A percentile compares a stretch with the other conserved stretches of the same genome.
Conservation (phyloP, 1,140 invertebrate species). For the Anoplophora glabripennis region DNA sequence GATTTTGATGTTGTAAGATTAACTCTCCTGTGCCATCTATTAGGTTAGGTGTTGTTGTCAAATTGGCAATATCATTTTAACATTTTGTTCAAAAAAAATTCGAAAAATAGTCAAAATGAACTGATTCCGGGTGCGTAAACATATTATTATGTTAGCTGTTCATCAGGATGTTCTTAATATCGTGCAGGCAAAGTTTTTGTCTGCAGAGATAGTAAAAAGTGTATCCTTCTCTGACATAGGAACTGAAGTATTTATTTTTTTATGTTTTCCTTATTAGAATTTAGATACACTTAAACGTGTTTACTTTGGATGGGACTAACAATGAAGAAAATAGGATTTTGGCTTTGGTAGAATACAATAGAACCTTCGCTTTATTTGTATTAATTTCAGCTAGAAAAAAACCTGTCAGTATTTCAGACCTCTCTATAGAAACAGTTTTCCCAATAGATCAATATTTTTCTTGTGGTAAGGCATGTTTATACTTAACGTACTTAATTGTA, state of each 20-base stretch:
- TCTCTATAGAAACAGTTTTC: conserved; percentile 68
- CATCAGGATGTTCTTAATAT: conserved; percentile 41
- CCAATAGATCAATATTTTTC: conserved; percentile 74
- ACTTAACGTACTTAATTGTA: background rate
- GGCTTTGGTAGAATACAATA: conserved; percentile 64
- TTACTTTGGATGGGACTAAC: conserved; percentile 35
- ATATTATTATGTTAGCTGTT: conserved; percentile 34
- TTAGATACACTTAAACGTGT: conserved; percentile 46
- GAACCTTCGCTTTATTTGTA: conserved; percentile 63
- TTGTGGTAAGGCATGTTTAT: conserved; percentile 65
- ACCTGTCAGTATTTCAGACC: conserved; percentile 65
- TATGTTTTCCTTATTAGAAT: conserved; percentile 25
- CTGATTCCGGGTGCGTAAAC: background rate
- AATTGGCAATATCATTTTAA: too few relatives aligned
- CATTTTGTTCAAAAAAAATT: too few relatives aligned
- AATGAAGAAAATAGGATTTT: conserved; percentile 54
- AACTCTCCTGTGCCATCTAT: too few relatives aligned
- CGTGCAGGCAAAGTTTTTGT: conserved; percentile 46
- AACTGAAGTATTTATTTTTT: conserved; percentile 8
- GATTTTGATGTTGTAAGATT: too few relatives aligned
- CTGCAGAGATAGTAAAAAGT: conserved; percentile 42
- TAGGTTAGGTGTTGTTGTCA: too few relatives aligned
- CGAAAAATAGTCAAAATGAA: conserved; percentile 3
- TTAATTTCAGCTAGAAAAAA: conserved; percentile 58
- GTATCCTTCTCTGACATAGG: conserved; percentile 41